Percentiles rank a stretch among this genome's conserved stretches.
phyloP scores from a whole-genome alignment of 2,888 invertebrate genomes.

The Poecilus cupreus region DNA sequence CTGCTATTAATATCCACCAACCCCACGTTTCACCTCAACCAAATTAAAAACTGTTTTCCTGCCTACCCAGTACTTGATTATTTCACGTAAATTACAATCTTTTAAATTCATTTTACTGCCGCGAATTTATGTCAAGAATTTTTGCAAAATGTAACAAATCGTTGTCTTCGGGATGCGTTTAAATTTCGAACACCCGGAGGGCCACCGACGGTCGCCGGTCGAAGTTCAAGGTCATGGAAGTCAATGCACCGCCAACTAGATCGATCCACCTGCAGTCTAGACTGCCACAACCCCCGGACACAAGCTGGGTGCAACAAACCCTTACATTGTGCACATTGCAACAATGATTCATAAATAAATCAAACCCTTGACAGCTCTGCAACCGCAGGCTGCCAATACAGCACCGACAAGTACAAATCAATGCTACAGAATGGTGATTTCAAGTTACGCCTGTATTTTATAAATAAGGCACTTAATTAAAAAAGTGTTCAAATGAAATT shows the following conservation, averaged over 20 bases:
- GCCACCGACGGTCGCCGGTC: neutral
- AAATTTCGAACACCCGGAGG: too few species aligned
- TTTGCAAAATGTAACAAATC: neutral
- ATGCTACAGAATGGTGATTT: too few species aligned
- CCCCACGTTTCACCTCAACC: neutral
- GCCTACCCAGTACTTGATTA: neutral
- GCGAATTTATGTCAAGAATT: neutral
- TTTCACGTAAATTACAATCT: neutral
- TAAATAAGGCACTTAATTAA: too few species aligned
- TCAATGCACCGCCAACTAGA: conserved; percentile 1
- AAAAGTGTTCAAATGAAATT: too few species aligned
- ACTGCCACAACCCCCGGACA: neutral
- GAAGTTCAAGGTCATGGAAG: conserved; percentile 23
- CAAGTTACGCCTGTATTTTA: too few species aligned
- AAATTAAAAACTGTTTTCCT: conserved; percentile 28
- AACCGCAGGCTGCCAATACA: too few species aligned
- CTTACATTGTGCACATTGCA: neutral
- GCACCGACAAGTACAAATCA: too few species aligned
- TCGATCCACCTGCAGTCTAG: conserved; percentile 3
- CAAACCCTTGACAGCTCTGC: neutral
- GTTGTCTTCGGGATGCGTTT: too few species aligned
- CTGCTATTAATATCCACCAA: conserved; percentile 10
- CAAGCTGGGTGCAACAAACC: conserved; percentile 4
- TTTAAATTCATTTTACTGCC: conserved; percentile 27
- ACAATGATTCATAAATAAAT: neutral